Evolutionary conservation across 2,888 invertebrate genomes (phyloP).

Genomic region (Rhorus exstirpatorius): DNA sequence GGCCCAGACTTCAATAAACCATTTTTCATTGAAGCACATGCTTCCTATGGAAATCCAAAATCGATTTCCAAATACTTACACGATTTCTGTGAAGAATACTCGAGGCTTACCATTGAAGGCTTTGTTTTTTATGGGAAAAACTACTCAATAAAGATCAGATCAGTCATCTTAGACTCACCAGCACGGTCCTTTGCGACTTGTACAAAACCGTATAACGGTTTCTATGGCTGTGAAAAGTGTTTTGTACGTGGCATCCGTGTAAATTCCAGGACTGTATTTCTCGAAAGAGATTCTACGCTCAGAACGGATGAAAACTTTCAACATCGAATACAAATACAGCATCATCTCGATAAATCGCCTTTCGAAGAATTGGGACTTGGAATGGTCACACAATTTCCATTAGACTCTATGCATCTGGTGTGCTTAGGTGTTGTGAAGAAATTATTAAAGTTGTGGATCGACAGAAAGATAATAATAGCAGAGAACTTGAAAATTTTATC

Average conservation of each 20-base stretch:
- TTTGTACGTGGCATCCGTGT: background rate
- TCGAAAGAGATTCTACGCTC: background rate
- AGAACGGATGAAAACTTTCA: constrained; percentile 29
- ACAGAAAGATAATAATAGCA: constrained; percentile 17
- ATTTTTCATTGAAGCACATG: constrained; percentile 1
- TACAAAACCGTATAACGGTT: constrained; percentile 19
- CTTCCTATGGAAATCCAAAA: background rate
- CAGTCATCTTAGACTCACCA: constrained; percentile 3
- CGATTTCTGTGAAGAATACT: background rate
- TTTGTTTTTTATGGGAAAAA: background rate
- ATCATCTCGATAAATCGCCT: constrained; percentile 30
- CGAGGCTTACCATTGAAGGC: background rate
- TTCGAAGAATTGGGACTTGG: constrained; percentile 28
- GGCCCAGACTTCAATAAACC: background rate
- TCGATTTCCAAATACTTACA: background rate
- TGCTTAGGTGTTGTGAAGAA: constrained; percentile 14
- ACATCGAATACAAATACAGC: constrained; percentile 16
- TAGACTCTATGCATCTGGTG: constrained; percentile 22
- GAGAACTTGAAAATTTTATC: background rate
- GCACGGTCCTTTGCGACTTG: constrained; percentile 29
- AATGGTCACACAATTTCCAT: constrained; percentile 16
- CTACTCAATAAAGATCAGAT: background rate
- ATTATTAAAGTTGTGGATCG: background rate
- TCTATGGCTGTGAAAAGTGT: constrained; percentile 37
- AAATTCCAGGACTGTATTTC: constrained; percentile 2